These are phyloP conservation scores for Diogma glabrata DNA, from an alignment of 2,888 invertebrate species.

Conservation along the genomic window DNA sequence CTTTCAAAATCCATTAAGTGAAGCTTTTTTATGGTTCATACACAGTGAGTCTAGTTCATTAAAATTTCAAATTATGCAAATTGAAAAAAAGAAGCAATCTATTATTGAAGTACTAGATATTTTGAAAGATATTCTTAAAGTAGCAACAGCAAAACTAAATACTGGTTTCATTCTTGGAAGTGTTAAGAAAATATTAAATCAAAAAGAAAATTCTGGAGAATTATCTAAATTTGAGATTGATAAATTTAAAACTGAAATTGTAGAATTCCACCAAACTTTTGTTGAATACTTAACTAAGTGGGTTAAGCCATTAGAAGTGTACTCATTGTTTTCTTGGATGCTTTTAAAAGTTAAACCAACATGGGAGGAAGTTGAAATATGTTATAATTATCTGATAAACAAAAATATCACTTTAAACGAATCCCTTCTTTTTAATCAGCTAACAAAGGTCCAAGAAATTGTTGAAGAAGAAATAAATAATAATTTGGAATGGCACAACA, in stretches of 20 bases:
- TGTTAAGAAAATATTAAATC: not conserved
- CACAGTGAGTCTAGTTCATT: not conserved
- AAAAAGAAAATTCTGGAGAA: not conserved
- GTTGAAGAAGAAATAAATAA: no score
- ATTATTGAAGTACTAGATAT: not conserved
- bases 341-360: not conserved
- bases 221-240: no score
- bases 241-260: not conserved
- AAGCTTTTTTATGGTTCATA: slow-evolving; percentile 5
- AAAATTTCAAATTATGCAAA: not conserved
- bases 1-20: slow-evolving; percentile 5
- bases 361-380: not conserved
- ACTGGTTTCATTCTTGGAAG: not conserved
- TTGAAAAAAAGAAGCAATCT: not conserved
- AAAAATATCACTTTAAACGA: not conserved
- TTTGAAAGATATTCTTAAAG: slow-evolving; percentile 3
- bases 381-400: not conserved
- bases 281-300: not conserved
- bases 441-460: no score
- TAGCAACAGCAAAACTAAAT: not conserved
- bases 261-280: not conserved
- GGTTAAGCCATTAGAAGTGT: not conserved
- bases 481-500: no score
- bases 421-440: no score
- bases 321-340: no score